These are phyloP conservation scores for Gulo gulo DNA, from an alignment of 2,113 vertebrate genomes.

Conservation along the genomic window DNA sequence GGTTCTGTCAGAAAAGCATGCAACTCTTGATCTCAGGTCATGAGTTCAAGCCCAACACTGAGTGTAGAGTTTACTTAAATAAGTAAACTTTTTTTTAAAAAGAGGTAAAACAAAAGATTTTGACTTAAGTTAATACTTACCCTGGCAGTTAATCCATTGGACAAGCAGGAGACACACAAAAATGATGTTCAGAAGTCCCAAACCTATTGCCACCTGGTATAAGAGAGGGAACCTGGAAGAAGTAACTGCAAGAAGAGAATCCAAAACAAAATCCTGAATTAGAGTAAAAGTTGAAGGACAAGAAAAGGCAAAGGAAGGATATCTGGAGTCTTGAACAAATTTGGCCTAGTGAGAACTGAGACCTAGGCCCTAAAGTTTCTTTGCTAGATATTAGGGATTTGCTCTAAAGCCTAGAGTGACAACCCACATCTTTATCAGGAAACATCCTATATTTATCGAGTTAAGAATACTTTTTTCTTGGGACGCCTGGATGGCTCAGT, in stretches of 20 bases:
- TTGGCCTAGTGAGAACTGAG: neutral
- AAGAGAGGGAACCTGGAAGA: neutral
- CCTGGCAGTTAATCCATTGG: neutral
- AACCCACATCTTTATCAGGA: neutral
- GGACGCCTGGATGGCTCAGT: neutral
- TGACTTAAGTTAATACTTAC: slow-evolving; percentile 34
- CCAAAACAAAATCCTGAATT: neutral
- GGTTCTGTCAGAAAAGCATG: neutral
- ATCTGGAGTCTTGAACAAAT: neutral
- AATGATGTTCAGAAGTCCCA: slow-evolving; percentile 31
- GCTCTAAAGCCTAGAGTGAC: neutral
- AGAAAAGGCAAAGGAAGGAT: neutral
- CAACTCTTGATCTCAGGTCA: neutral
- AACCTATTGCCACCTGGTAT: neutral
- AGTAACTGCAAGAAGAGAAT: slow-evolving; percentile 44
- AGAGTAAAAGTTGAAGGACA: neutral
- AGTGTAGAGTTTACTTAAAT: neutral
- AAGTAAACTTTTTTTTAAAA: neutral
- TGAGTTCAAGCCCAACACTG: neutral
- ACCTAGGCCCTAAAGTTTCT: neutral
- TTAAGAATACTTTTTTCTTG: neutral
- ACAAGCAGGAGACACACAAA: slow-evolving; percentile 17
- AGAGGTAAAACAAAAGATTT: neutral
- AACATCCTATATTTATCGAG: neutral
- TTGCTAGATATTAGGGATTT: neutral